phyloP scores from a whole-genome alignment of 2,113 vertebrate genomes.

The Terrapene triunguis region DNA sequence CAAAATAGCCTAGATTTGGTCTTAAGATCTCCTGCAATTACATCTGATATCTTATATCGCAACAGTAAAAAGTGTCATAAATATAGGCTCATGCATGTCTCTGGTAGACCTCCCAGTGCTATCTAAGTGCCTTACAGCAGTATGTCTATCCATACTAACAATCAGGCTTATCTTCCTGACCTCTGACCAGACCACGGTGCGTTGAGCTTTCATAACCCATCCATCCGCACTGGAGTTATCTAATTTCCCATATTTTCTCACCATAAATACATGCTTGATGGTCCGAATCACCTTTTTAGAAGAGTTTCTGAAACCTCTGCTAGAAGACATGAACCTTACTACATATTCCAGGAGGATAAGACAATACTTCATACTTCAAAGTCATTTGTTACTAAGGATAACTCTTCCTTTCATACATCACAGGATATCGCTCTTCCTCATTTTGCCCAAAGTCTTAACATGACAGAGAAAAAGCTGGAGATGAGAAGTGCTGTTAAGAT shows the following conservation, averaged over 20 bases:
- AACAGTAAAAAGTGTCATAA: conserved; percentile 12
- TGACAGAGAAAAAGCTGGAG: conserved; percentile 59
- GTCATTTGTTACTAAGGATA: conserved; percentile 34
- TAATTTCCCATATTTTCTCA: neutral
- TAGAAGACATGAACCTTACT: conserved; percentile 19
- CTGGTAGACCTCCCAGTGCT: neutral
- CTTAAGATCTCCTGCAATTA: conserved; percentile 1
- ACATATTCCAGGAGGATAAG: neutral
- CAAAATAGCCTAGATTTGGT: neutral
- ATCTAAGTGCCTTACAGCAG: neutral
- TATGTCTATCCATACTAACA: neutral
- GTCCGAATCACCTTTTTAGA: neutral
- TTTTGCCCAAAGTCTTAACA: conserved; percentile 39
- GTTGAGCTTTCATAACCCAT: neutral
- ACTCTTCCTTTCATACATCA: neutral
- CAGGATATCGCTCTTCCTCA: conserved; percentile 11
- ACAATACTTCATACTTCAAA: conserved; percentile 13
- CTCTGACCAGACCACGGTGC: neutral
- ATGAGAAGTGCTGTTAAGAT: conserved; percentile 13
- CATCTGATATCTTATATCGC: neutral
- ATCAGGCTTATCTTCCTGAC: neutral
- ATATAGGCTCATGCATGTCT: neutral
- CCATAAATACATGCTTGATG: neutral
- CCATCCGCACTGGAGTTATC: neutral
- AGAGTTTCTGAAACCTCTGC: conserved; percentile 19